phyloP scores from a whole-genome alignment of 1,140 invertebrate species.

The Drosophila melanica region DNA sequence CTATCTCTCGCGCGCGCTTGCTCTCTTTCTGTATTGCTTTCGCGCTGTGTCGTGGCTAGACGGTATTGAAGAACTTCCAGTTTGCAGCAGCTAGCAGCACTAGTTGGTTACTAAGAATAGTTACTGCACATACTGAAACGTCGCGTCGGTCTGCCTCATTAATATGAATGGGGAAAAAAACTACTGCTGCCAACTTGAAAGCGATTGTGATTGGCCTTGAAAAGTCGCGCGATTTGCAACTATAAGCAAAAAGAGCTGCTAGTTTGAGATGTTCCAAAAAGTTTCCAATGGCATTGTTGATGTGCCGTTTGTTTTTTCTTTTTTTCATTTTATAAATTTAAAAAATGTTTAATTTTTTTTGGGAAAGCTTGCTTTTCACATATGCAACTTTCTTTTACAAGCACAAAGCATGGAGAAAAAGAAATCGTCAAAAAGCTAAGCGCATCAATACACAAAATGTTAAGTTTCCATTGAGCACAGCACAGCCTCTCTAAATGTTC shows the following conservation, averaged over 20 bases:
- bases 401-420: constrained; percentile 19
- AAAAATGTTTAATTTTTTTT: constrained; percentile 1
- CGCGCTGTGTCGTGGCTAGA: constrained; percentile 12
- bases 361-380: constrained; percentile 36
- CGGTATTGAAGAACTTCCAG: constrained; percentile 25
- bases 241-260: constrained; percentile 14
- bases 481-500: constrained; percentile 12
- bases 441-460: constrained; percentile 31
- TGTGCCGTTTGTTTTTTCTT: neutral
- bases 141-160: constrained; percentile 33
- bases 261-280: constrained; percentile 1
- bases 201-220: constrained; percentile 45
- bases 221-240: constrained; percentile 14
- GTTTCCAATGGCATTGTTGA: constrained; percentile 8
- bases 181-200: constrained; percentile 36
- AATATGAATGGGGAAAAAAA: constrained; percentile 71
- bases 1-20: too few relatives aligned
- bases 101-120: constrained; percentile 12
- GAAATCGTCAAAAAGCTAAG: constrained; percentile 31
- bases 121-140: constrained; percentile 9
- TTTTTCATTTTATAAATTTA: neutral
- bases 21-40: neutral
- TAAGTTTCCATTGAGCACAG: neutral
- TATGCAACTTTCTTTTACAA: constrained; percentile 36
- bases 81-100: constrained; percentile 5